Percentiles rank a stretch among this genome's conserved stretches.
Evolutionary conservation across 2,888 invertebrate genomes (phyloP).

Genomic region (Onchidella celtica): DNA sequence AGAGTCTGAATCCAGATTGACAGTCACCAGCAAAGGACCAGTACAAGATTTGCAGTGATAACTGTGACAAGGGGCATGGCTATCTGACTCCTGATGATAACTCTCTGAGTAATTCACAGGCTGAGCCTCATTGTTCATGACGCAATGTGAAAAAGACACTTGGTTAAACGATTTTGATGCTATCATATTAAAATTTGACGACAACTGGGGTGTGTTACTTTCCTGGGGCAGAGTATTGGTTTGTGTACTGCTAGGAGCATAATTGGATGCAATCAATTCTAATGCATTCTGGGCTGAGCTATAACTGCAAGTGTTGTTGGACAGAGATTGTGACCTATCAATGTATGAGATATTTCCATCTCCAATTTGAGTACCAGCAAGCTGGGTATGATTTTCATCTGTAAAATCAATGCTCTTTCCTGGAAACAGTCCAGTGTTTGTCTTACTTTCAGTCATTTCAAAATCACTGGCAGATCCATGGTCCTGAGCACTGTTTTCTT

Average conservation of each 20-base stretch:
- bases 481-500: constrained; percentile 25
- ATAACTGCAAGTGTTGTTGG: constrained; percentile 11
- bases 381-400: not conserved
- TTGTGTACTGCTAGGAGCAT: constrained; percentile 2
- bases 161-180: constrained; percentile 16
- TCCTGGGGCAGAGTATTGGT: constrained; percentile 25
- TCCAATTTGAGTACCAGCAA: not conserved
- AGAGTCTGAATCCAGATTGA: constrained; percentile 38
- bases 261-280: constrained; percentile 41
- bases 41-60: constrained; percentile 43
- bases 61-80: constrained; percentile 11
- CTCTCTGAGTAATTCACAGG: constrained; percentile 12
- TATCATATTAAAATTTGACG: constrained; percentile 21
- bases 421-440: not conserved
- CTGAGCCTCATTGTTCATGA: not conserved
- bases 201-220: not conserved
- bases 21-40: constrained; percentile 31
- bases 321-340: constrained; percentile 15
- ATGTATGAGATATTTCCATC: constrained; percentile 9
- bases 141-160: constrained; percentile 19
- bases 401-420: constrained; percentile 22
- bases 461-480: constrained; percentile 13
- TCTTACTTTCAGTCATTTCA: constrained; percentile 22
- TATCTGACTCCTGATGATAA: constrained; percentile 15
- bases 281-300: constrained; percentile 24